These are phyloP conservation scores for Lepus timidus DNA, from an alignment of 2,113 vertebrate genomes.

Conservation along the genomic window DNA sequence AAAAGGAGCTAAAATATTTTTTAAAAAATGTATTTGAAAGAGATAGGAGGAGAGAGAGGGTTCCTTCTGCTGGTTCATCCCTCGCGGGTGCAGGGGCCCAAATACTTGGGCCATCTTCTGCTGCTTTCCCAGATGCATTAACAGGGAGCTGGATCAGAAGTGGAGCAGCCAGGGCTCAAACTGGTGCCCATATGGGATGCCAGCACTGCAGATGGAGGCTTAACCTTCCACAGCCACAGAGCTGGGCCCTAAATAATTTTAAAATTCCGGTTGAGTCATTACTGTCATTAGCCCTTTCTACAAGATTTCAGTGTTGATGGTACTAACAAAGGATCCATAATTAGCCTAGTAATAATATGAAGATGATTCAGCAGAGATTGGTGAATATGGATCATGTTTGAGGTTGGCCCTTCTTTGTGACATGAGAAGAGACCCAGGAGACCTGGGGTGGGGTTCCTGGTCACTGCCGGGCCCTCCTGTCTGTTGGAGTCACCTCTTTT, in stretches of 20 bases:
- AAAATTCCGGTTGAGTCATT: not conserved
- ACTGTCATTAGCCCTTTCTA: slow-evolving; percentile 9
- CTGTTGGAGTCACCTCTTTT: not conserved
- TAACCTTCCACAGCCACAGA: too few species aligned
- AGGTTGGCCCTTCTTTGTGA: not conserved
- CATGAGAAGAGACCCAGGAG: not conserved
- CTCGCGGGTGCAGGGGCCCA: too few species aligned
- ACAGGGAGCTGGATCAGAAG: too few species aligned
- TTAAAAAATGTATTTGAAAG: too few species aligned
- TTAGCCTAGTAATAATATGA: not conserved
- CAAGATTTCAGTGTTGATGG: not conserved
- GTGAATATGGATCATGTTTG: not conserved
- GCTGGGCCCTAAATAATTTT: not conserved
- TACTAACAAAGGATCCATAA: slow-evolving; percentile 18
- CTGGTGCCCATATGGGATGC: too few species aligned
- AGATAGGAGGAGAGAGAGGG: too few species aligned
- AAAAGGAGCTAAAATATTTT: too few species aligned
- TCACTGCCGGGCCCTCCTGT: not conserved
- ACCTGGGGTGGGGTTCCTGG: not conserved
- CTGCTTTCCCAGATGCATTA: too few species aligned
- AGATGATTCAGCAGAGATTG: not conserved
- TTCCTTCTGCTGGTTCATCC: too few species aligned
- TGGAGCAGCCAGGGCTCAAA: too few species aligned
- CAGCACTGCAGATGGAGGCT: too few species aligned
- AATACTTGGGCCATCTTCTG: too few species aligned